Conservation (phyloP, 1,140 invertebrate species). For the Caenorhabditis inopinata region DNA sequence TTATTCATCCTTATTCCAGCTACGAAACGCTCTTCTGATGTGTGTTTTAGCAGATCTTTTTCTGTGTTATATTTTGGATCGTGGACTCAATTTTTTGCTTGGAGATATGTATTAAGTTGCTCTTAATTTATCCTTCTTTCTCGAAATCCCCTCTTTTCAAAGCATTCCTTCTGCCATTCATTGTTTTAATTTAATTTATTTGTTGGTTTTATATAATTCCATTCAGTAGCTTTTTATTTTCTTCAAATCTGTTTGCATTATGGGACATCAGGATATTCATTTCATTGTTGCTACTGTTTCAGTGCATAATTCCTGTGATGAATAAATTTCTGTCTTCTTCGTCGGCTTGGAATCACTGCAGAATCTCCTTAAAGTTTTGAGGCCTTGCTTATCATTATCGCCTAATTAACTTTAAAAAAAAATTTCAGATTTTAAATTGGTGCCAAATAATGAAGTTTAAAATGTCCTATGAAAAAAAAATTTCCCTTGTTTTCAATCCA, state of each 20-base stretch:
- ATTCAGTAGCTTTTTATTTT: neutral
- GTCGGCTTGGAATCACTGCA: no score
- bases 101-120: constrained; percentile 57
- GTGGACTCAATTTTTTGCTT: constrained; percentile 67
- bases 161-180: neutral
- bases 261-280: neutral
- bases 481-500: no score
- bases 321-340: no score
- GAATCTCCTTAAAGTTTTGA: no score
- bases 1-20: constrained; percentile 65
- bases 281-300: neutral
- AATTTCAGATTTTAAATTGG: no score
- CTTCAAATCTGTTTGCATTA: neutral
- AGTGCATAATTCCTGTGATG: constrained; percentile 18
- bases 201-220: neutral
- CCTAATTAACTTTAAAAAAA: no score
- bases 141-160: neutral
- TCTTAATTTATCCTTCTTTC: neutral
- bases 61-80: constrained; percentile 68
- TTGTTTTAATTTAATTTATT: neutral
- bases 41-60: constrained; percentile 67
- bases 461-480: no score
- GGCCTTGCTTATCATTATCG: no score
- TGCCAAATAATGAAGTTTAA: no score
- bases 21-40: constrained; percentile 67